Percentiles rank a stretch among this genome's conserved stretches.
These are phyloP conservation scores for Dynastes maya DNA, from an alignment of 2,888 invertebrate genomes.

Conservation along the genomic window DNA sequence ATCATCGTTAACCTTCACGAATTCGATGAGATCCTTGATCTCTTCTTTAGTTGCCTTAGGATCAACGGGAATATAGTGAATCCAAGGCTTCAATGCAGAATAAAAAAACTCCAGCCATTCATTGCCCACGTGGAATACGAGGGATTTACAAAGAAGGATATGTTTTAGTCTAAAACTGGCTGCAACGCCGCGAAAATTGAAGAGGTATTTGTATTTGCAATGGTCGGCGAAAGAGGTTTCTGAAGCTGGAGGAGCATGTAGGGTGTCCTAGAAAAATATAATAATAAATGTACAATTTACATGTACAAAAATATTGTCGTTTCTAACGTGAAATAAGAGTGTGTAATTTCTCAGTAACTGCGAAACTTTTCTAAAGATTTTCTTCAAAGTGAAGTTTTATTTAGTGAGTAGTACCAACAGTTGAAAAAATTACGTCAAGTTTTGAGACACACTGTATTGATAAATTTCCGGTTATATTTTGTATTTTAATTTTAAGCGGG, in stretches of 20 bases:
- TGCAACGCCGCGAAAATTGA: conserved; percentile 97
- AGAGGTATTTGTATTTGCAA: conserved; percentile 93
- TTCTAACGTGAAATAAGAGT: not conserved
- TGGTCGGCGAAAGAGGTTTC: conserved; percentile 94
- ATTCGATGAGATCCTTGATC: conserved; percentile 81
- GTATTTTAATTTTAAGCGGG: no score
- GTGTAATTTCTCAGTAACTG: no score
- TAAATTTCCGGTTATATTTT: no score
- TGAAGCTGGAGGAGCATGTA: conserved; percentile 85
- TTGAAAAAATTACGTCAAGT: no score
- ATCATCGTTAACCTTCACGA: conserved; percentile 83
- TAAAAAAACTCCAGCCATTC: conserved; percentile 98
- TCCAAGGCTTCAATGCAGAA: conserved; percentile 91
- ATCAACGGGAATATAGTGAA: conserved; percentile 92
- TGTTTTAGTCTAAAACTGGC: conserved; percentile 98
- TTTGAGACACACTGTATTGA: no score
- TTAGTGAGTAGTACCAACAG: no score
- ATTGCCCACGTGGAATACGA: conserved; percentile 94
- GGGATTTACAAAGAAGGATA: conserved; percentile 91
- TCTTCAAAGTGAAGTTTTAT: no score
- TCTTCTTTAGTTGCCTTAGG: conserved; percentile 78
- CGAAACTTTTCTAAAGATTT: no score
- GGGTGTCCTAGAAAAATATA: conserved; percentile 81
- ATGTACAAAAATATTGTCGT: not conserved
- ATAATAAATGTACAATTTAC: not conserved